Base-by-base conservation (phyloP, 2,888 invertebrate genomes). In the Mayetiola destructor region DNA sequence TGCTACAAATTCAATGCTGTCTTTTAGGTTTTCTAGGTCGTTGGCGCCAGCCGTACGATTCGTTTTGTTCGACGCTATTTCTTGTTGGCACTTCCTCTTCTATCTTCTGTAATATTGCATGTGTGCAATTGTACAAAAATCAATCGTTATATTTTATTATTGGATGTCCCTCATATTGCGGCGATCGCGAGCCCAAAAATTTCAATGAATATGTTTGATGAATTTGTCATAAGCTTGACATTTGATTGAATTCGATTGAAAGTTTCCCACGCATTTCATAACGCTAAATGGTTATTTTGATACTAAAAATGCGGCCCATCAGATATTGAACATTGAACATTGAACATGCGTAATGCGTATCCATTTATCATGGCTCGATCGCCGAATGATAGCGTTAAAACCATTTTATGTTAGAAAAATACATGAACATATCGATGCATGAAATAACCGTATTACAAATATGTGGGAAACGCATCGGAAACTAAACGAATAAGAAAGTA, bases 51-150 rank as follows among this genome's bases (percentile, higher is more conserved):
- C 23, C 21, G 23, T 10, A 14, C 23, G 6, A 21, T 42, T 10
- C 9, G 16, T 21, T 23, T 3, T n/a, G 4, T 27, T 48, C 48
- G 48, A 27, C 48, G 27, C 48, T 48, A n/a, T 48, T 48, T 48
- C 27, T 48, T 48, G 27, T 27, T 48, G 23, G 23, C 48, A 48
- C 27, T 48, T 48, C 48, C 48, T 48, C 27, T 48, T 48, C n/a
- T 16, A 8, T 27, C 12, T 36, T 12, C 14, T 36, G n/a, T 27
- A 27, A 23, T n/a, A n/a, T n/a, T n/a, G 48, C 27, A 14, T 48
- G 9, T 48, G 27, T 16, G 27, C n/a, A n/a, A n/a, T 27, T 23
- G 5, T 23, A 23, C 27, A n/a, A 27, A n/a, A n/a, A n/a, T n/a
- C n/a, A n/a, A n/a, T n/a, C n/a, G n/a, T n/a, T n/a, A n/a, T n/a